phyloP scores from a whole-genome alignment of 2,797 vertebrate species.

The Muscicapa comitata region DNA sequence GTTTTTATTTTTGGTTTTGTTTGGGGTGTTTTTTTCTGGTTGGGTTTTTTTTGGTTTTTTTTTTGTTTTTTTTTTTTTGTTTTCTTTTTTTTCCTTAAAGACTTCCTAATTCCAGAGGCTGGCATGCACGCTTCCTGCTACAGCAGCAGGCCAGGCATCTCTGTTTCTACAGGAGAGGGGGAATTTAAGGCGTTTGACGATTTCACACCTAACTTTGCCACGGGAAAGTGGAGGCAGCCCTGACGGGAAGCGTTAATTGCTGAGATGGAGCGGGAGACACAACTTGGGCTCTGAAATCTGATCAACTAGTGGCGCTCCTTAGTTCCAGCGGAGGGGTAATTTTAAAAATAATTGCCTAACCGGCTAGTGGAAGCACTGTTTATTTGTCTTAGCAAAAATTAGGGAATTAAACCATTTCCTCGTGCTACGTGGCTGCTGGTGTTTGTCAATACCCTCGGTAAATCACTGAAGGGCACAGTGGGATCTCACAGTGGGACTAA shows the following conservation, averaged over 20 bases:
- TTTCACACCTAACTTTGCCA: not conserved
- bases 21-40: not conserved
- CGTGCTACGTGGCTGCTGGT: not conserved
- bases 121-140: constrained; percentile 27
- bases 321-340: not conserved
- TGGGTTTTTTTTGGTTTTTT: too few relatives aligned
- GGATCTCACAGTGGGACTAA: not conserved
- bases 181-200: not conserved
- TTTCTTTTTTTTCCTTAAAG: not conserved
- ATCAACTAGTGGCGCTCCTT: constrained; percentile 23
- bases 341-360: not conserved
- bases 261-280: not conserved
- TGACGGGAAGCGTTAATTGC: not conserved
- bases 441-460: not conserved
- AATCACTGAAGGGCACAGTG: not conserved
- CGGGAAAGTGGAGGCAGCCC: not conserved
- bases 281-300: not conserved
- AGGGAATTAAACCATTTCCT: not conserved
- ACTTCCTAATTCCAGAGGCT: constrained; percentile 49
- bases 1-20: not conserved
- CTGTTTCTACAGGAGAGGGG: not conserved
- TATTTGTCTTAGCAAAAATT: not conserved
- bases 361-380: not conserved
- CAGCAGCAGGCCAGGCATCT: constrained; percentile 53
- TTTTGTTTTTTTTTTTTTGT: too few relatives aligned